phyloP scores from a whole-genome alignment of 2,113 vertebrate species.

The Nycticryphes semicollaris region DNA sequence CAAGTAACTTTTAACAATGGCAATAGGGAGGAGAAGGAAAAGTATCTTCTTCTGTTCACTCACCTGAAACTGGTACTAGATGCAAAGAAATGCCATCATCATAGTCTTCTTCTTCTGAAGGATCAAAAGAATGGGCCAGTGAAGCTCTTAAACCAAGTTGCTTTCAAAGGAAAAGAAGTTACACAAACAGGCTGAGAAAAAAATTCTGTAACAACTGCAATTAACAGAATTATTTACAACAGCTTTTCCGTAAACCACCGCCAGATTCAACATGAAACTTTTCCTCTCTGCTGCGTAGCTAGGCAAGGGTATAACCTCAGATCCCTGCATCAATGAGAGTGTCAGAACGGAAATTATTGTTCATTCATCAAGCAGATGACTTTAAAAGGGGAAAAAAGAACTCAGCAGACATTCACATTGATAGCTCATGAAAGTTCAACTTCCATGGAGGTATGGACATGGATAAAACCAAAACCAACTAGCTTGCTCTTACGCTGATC shows the following conservation, averaged over 20 bases:
- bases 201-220: not conserved
- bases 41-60: not conserved
- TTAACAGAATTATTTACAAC: not conserved
- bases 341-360: not conserved
- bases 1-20: not conserved
- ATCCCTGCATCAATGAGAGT: not conserved
- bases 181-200: not conserved
- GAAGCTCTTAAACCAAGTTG: slow-evolving; percentile 72
- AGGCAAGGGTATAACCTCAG: not conserved
- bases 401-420: not conserved
- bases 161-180: slow-evolving; percentile 67
- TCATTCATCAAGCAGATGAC: not conserved
- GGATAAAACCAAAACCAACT: not conserved
- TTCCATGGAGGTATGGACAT: rapidly evolving
- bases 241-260: not conserved
- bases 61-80: slow-evolving; percentile 76
- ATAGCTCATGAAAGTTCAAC: not conserved
- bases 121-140: slow-evolving; percentile 72
- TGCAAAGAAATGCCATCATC: slow-evolving; percentile 62
- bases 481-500: not conserved
- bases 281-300: not conserved
- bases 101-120: slow-evolving; percentile 74
- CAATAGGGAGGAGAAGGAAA: rapidly evolving
- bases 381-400: not conserved
- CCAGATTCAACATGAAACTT: not conserved